A percentile compares a stretch with the other conserved stretches of the same genome.
Evolutionary conservation across 1,140 invertebrate genomes (phyloP).

Genomic region (Chionoecetes opilio): DNA sequence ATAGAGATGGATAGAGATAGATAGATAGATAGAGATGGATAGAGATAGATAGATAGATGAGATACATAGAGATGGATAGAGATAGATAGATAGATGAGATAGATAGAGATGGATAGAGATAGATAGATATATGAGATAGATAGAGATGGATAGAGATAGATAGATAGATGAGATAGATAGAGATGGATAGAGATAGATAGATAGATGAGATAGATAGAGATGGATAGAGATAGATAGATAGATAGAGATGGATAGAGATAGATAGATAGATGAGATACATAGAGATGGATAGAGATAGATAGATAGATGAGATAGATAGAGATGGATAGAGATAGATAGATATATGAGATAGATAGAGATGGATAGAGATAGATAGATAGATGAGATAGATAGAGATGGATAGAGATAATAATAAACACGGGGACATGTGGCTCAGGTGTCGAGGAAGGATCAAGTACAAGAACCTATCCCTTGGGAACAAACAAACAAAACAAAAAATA

Average conservation of each 20-base stretch:
- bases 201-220: background rate
- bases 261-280: background rate
- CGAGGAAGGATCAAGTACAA: background rate
- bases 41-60: background rate
- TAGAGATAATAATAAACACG: too few species aligned
- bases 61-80: background rate
- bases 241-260: background rate
- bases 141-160: background rate
- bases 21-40: background rate
- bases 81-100: too few species aligned
- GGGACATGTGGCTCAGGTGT: too few species aligned
- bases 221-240: background rate
- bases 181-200: background rate
- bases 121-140: background rate
- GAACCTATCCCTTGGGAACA: too few species aligned
- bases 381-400: background rate
- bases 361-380: background rate
- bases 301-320: background rate
- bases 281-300: background rate
- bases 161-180: background rate
- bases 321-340: background rate
- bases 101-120: background rate
- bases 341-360: background rate
- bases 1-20: background rate
- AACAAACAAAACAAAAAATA: too few species aligned